phyloP scores from a whole-genome alignment of 2,888 invertebrate species.

The Aquatica leii region DNA sequence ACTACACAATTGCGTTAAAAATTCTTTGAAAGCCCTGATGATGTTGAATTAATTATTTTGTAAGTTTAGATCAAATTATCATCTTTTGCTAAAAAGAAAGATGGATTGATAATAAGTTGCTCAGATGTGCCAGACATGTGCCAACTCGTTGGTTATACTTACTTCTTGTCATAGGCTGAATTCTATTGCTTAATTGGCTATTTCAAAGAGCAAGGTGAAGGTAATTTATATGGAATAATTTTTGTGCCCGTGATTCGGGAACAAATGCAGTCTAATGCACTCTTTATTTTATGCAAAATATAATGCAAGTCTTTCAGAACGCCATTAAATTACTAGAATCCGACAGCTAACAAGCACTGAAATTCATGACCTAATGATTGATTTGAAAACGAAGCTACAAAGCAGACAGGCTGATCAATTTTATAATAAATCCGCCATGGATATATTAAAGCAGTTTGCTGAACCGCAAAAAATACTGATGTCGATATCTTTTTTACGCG shows the following conservation, averaged over 20 bases:
- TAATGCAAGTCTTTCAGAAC: slow-evolving; percentile 12
- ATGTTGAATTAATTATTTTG: slow-evolving; percentile 10
- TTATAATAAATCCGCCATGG: slow-evolving; percentile 17
- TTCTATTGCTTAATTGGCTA: neutral
- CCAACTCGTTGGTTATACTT: slow-evolving; percentile 6
- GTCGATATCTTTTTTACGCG: no score
- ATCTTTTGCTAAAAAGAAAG: slow-evolving; percentile 7
- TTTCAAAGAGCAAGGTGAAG: neutral
- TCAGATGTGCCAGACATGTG: neutral
- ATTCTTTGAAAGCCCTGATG: slow-evolving; percentile 6
- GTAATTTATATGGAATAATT: no score
- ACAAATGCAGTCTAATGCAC: slow-evolving; percentile 14
- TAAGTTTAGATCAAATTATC: slow-evolving; percentile 4
- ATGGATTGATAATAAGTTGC: neutral
- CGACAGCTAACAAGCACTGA: slow-evolving; percentile 16
- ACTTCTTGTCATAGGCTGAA: neutral
- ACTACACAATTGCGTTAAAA: slow-evolving; percentile 9
- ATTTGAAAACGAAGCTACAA: slow-evolving; percentile 16
- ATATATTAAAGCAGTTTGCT: no score
- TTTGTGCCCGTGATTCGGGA: neutral
- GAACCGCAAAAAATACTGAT: no score
- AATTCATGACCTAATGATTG: slow-evolving; percentile 13
- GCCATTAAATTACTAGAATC: slow-evolving; percentile 15
- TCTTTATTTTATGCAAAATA: slow-evolving; percentile 18
- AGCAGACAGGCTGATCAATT: slow-evolving; percentile 18